Percentiles rank a stretch among this genome's conserved stretches.
phyloP scores from a whole-genome alignment of 2,113 vertebrate genomes.

The Xiphophorus maculatus region DNA sequence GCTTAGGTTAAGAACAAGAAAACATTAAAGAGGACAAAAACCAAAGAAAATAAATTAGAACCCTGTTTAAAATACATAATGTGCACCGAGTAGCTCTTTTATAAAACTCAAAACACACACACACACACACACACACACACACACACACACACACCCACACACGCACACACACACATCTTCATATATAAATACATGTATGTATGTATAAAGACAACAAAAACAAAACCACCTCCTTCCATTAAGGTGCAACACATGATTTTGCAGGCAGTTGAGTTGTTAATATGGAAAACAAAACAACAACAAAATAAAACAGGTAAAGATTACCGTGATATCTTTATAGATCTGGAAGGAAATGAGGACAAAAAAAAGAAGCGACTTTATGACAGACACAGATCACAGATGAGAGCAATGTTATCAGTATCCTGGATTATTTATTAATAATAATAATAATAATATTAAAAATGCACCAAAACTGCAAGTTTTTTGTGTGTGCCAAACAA shows the following conservation, averaged over 20 bases:
- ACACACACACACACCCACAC: slow-evolving; percentile 14
- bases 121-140: slow-evolving; percentile 17
- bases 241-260: slow-evolving; percentile 65
- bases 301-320: neutral
- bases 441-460: neutral
- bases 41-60: slow-evolving; percentile 17
- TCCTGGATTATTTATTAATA: slow-evolving; percentile 15
- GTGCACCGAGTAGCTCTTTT: neutral
- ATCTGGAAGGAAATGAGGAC: slow-evolving; percentile 6
- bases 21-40: neutral
- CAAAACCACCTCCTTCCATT: slow-evolving; percentile 28
- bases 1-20: slow-evolving; percentile 17
- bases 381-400: neutral
- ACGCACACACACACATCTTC: slow-evolving; percentile 9
- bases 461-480: neutral
- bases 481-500: slow-evolving; percentile 45
- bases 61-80: slow-evolving; percentile 47
- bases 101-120: neutral
- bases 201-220: neutral
- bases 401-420: neutral
- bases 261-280: slow-evolving; percentile 45
- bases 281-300: slow-evolving; percentile 51
- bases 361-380: neutral
- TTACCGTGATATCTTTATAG: slow-evolving; percentile 26
- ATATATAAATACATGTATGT: slow-evolving; percentile 7